Evolutionary conservation across 64 coral and sea anemone species (phyloP).

Genomic region (Montipora sp.): DNA sequence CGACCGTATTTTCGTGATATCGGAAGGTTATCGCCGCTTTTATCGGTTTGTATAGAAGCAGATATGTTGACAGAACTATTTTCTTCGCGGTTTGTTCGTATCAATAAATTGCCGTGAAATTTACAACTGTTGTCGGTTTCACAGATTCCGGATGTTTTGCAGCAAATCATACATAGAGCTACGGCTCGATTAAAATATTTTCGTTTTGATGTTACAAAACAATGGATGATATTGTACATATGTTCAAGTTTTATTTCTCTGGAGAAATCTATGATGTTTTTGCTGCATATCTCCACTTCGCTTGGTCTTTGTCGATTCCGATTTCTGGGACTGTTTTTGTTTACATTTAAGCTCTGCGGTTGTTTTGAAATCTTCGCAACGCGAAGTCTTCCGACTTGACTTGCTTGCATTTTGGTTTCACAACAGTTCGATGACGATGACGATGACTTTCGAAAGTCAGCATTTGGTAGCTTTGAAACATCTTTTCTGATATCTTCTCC

Average conservation of each 20-base stretch:
- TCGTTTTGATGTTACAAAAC: not conserved
- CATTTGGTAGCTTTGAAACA: not conserved
- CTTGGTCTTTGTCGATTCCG: not conserved
- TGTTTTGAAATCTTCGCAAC: slow-evolving; percentile 15
- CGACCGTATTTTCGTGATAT: slow-evolving; percentile 25
- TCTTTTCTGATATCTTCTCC: not conserved
- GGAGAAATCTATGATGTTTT: slow-evolving; percentile 8
- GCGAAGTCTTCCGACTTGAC: not conserved
- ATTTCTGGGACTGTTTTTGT: slow-evolving; percentile 37
- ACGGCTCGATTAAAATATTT: slow-evolving; percentile 3
- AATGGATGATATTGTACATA: slow-evolving; percentile 2
- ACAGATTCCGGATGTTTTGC: not conserved
- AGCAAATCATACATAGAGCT: not conserved
- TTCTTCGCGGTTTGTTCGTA: not conserved
- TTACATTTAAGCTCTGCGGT: slow-evolving; percentile 33
- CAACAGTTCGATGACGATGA: not conserved
- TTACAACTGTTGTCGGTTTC: slow-evolving; percentile 16
- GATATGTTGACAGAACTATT: not conserved
- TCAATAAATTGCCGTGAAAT: slow-evolving; percentile 26
- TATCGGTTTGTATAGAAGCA: slow-evolving; percentile 8
- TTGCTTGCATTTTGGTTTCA: not conserved
- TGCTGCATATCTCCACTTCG: not conserved
- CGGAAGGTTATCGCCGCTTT: slow-evolving; percentile 18
- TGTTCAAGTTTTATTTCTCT: not conserved
- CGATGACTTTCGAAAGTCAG: not conserved